Evolutionary conservation across 2,888 invertebrate species (phyloP).

Genomic region (Notodonta dromedarius): DNA sequence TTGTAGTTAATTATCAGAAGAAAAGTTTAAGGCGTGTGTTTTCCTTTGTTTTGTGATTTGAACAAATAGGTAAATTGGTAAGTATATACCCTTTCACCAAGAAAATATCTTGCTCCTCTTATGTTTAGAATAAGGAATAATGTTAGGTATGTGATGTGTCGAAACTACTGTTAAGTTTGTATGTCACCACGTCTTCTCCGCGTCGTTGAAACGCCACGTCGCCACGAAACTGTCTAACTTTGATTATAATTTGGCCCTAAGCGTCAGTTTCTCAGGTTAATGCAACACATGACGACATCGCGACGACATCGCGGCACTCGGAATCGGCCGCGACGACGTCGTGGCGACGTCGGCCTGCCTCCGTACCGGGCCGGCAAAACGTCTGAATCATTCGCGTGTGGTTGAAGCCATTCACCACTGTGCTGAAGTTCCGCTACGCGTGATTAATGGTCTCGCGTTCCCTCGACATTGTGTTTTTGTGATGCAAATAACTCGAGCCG

Average conservation of each 20-base stretch:
- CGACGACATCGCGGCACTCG: slow-evolving; percentile 30
- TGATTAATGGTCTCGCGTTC: slow-evolving; percentile 82
- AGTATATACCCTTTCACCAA: too few relatives aligned
- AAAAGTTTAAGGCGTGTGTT: too few relatives aligned
- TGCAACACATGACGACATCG: slow-evolving; percentile 32
- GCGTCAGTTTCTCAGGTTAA: slow-evolving; percentile 7
- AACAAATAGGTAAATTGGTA: too few relatives aligned
- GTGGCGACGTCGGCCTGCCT: slow-evolving; percentile 39
- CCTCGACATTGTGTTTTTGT: slow-evolving; percentile 83
- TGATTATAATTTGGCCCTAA: slow-evolving; percentile 18
- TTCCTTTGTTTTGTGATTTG: too few relatives aligned
- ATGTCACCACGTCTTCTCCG: background rate
- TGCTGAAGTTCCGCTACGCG: slow-evolving; percentile 73
- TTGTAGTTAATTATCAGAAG: slow-evolving; percentile 38
- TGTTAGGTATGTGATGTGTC: background rate
- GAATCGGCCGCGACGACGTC: slow-evolving; percentile 18
- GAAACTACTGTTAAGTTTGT: background rate
- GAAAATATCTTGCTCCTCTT: too few relatives aligned
- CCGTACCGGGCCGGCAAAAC: slow-evolving; percentile 66
- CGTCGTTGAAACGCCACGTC: slow-evolving; percentile 8
- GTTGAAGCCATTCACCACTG: slow-evolving; percentile 75
- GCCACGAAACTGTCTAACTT: slow-evolving; percentile 19
- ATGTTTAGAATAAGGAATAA: too few relatives aligned
- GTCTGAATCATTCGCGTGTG: slow-evolving; percentile 79
- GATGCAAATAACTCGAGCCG: slow-evolving; percentile 83